Conservation (phyloP, 2,113 vertebrate species). For the Pteropus alecto region DNA sequence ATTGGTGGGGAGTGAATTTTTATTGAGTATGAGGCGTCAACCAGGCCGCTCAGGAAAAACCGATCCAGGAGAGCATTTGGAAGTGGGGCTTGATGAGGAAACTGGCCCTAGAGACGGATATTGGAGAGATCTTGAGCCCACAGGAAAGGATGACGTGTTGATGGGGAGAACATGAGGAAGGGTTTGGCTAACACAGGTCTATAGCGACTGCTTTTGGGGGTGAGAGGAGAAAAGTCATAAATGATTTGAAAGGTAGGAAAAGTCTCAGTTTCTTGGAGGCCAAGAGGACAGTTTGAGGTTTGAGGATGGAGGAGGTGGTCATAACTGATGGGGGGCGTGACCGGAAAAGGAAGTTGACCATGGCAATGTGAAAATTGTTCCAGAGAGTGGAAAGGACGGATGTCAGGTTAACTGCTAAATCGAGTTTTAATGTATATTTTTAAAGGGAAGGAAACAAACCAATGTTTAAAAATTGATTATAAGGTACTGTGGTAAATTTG, state of each 20-base stretch:
- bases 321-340: too few species aligned
- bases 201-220: not conserved
- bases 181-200: not conserved
- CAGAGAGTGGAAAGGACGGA: not conserved
- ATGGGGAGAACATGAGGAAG: not conserved
- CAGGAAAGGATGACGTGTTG: rapidly evolving
- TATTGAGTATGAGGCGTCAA: not conserved
- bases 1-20: not conserved
- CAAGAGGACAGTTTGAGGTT: not conserved
- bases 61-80: not conserved
- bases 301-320: not conserved
- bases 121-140: not conserved
- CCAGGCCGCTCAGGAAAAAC: not conserved
- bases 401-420: not conserved
- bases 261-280: not conserved
- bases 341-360: not conserved
- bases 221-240: not conserved
- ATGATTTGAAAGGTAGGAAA: not conserved
- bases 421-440: not conserved
- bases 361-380: not conserved
- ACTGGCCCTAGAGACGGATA: not conserved
- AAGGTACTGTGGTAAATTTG: not conserved
- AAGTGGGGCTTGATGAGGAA: not conserved
- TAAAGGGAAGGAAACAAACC: slow-evolving; percentile 28
- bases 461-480: not conserved